A percentile compares a stretch with the other conserved stretches of the same genome.
Evolutionary conservation across 2,113 vertebrate species (phyloP).

Genomic region (Corvus hawaiiensis): DNA sequence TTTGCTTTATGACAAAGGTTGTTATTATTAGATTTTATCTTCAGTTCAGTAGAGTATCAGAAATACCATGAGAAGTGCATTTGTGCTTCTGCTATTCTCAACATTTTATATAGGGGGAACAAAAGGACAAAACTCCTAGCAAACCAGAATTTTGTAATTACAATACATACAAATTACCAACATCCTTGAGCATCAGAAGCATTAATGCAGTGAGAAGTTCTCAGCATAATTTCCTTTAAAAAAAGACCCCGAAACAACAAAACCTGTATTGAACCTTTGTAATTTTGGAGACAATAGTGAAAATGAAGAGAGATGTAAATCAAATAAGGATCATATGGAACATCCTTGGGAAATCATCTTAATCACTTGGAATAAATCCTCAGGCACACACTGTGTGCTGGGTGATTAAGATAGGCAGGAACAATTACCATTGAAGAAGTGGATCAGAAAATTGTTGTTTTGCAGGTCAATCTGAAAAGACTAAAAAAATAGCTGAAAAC

Average conservation of each 20-base stretch:
- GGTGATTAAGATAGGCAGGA: background rate
- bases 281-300: background rate
- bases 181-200: background rate
- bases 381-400: background rate
- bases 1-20: background rate
- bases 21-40: background rate
- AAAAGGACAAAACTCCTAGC: background rate
- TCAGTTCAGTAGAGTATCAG: background rate
- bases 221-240: background rate
- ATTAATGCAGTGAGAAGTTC: background rate
- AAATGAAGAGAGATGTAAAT: constrained; percentile 1
- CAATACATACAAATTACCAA: background rate
- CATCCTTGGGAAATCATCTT: background rate
- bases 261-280: background rate
- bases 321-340: background rate
- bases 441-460: background rate
- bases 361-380: background rate
- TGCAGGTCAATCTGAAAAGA: background rate
- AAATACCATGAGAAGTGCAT: background rate
- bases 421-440: background rate
- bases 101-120: background rate
- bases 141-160: background rate
- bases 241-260: background rate
- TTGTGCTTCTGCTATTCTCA: background rate
- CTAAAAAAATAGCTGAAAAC: background rate